Percentiles rank a stretch among this genome's conserved stretches.
These are phyloP conservation scores for Loriculus beryllinus DNA, from an alignment of 2,797 vertebrate species.

Conservation along the genomic window DNA sequence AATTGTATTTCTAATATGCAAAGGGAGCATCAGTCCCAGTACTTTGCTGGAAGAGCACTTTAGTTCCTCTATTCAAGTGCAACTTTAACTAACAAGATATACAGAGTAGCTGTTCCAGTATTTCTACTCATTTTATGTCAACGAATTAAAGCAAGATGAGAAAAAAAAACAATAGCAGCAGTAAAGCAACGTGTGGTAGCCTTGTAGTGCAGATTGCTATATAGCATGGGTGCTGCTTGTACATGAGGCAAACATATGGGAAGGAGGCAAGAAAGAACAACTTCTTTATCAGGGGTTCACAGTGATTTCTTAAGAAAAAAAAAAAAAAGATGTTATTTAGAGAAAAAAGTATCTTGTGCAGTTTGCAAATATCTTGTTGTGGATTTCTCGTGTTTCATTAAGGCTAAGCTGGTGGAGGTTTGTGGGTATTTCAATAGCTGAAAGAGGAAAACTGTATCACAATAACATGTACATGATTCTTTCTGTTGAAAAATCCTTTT, in stretches of 20 bases:
- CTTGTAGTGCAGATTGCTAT: neutral
- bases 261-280: neutral
- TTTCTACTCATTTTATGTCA: neutral
- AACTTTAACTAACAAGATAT: neutral
- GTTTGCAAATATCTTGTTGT: neutral
- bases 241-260: neutral
- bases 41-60: neutral
- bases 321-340: neutral
- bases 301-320: neutral
- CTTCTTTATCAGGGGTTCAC: neutral
- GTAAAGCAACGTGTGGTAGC: neutral
- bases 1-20: neutral
- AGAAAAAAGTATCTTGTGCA: neutral
- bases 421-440: neutral
- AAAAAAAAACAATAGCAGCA: neutral
- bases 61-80: neutral
- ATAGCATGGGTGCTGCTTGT: neutral
- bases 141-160: neutral
- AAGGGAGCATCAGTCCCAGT: neutral
- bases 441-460: neutral
- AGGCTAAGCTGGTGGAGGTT: neutral
- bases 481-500: neutral
- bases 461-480: neutral
- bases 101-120: neutral
- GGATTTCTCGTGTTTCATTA: neutral